Evolutionary conservation across 1,140 invertebrate genomes (phyloP).

Genomic region (Aphelinus atriplicis): DNA sequence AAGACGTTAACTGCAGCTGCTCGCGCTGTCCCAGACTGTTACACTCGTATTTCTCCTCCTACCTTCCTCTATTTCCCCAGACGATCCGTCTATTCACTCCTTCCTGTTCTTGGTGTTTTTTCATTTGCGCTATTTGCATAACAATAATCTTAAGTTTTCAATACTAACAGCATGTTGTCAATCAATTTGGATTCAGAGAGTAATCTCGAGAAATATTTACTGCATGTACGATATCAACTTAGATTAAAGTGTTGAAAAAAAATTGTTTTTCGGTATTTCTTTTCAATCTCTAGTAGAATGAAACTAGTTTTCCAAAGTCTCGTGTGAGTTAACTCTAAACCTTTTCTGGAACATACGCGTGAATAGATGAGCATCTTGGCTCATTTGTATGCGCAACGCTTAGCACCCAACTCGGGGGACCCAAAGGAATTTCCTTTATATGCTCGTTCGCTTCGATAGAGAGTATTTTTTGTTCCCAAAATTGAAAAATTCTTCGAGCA

Average conservation of each 20-base stretch:
- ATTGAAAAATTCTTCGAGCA: no score
- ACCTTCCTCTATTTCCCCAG: constrained; percentile 12
- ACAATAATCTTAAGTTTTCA: not conserved
- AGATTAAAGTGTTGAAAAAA: no score
- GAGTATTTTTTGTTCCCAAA: no score
- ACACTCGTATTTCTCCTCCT: constrained; percentile 34
- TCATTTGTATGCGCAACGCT: constrained; percentile 34
- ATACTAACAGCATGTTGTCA: constrained; percentile 12
- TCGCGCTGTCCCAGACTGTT: constrained; percentile 66
- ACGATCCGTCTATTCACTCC: not conserved
- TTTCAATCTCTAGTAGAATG: no score
- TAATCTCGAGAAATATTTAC: no score
- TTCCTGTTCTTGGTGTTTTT: constrained; percentile 4
- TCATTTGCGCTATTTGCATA: not conserved
- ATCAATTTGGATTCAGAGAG: not conserved
- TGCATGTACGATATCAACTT: no score
- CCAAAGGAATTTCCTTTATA: constrained; percentile 24
- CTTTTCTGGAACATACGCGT: not conserved
- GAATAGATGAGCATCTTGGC: not conserved
- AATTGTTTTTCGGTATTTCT: no score
- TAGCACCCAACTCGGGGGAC: not conserved
- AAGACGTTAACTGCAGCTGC: constrained; percentile 68
- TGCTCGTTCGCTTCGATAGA: no score
- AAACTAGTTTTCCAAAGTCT: constrained; percentile 8
- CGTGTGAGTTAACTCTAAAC: not conserved